Evolutionary conservation across 2,888 invertebrate genomes (phyloP), one percentile per base, ranked within the genome.

Genomic region (Brachyopa scutellaris): DNA sequence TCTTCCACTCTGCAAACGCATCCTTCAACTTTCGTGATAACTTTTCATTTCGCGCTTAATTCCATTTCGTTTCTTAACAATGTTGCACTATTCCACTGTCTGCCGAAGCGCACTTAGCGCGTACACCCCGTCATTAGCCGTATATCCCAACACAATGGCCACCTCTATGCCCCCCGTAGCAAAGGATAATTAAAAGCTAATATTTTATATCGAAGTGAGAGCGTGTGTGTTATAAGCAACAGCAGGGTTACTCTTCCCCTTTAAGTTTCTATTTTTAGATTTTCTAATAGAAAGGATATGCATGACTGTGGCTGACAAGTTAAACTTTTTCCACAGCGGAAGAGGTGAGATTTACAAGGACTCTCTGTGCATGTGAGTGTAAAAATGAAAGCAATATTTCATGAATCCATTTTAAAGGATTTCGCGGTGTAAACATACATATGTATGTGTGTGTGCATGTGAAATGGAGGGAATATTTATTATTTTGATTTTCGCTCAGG

Each of bases 131-230:
- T 45, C 17, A 64, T 64, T 53, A 66, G 66, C 40, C 7, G 15
- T 53, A 33, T 17, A 42, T 36, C 40, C 31, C 17, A 31, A 13
- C 29, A 21, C 7, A 9, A 5, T 13, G 6, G 7, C 13, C 26
- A 38, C 55, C 13, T 17, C 13, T 2, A 17, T 1, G 11, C 45
- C 40, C 53, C 66, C 31, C 40, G 51, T 33, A 53, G 42, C 21
- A 31, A n/a, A n/a, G 53, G 53, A 66, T 66, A 66, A 66, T 66
- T 66, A 66, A 53, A 15, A 40, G 40, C 42, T 66, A 66, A 51
- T 66, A 53, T 40, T 26, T 66, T 53, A 40, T 42, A 66, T 66
- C 31, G 53, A 42, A 29, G 40, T 19, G 19, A 29, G 40, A 53
- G 31, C 53, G 15, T 66, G 29, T 3, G 17, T n/a, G n/a, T n/a